Evolutionary conservation across 2,888 invertebrate genomes (phyloP), one percentile per base, ranked within the genome.

Genomic region (Nebria salina): DNA sequence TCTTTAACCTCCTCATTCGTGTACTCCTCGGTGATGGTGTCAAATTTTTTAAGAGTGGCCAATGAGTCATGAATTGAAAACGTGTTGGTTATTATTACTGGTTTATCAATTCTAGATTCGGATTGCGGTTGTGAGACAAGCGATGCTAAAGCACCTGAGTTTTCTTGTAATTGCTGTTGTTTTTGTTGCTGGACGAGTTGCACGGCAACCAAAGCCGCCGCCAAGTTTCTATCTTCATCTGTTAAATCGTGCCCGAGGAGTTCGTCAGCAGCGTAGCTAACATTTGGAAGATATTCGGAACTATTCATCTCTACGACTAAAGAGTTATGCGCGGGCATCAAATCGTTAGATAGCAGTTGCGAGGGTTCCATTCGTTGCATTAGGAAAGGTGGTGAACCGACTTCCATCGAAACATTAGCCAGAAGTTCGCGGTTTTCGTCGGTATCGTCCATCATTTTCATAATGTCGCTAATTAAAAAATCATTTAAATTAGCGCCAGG

Each of bases 111-210:
- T 20, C 20, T 20, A 20, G 20, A 20, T 20, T 20, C 20, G 20
- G 20, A 20, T 20, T 20, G 20, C 20, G 20, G 20, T 20, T 20
- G 20, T 20, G 20, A 20, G 83, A 34, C 79, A 75, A 86, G 82
- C 25, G 85, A 84, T 11, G 86, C 85, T 83, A 86, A 80, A 20
- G 20, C 20, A 20, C 20, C 20, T 20, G 20, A 20, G 20, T 20
- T 20, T 20, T 88, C 88, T 82, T 88, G 87, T 7, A 88, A 81
- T 82, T 91, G 91, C 81, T 91, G 91, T 65, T 92, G 91, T 83
- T 92, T 91, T 83, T 92, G 92, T 82, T 92, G 92, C 78, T 92
- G 92, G 78, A 90, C 91, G 15, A 92, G 87, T 85, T 93, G 92
- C 2, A 92, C 92, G 8, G 92, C 92, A 20, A 92, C 92, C 76